Conservation (phyloP, 2,888 invertebrate species). For the Nemotelus pantherinus region DNA sequence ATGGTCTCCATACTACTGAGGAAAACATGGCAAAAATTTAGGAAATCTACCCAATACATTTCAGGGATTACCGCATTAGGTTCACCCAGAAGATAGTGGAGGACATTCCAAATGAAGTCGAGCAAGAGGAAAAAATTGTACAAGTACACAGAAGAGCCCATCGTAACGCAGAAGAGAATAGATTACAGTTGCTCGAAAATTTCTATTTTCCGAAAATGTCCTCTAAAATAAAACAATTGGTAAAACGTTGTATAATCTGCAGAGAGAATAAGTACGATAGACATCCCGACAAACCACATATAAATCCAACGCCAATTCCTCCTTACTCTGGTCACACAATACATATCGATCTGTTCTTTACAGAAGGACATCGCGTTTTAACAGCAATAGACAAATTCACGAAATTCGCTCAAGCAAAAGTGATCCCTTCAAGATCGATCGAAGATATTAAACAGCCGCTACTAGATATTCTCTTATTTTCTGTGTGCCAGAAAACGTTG, state of each 20-base stretch:
- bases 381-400: constrained; percentile 50
- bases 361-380: constrained; percentile 43
- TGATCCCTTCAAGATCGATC: constrained; percentile 22
- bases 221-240: constrained; percentile 34
- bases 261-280: constrained; percentile 46
- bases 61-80: constrained; percentile 43
- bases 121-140: constrained; percentile 46
- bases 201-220: constrained; percentile 47
- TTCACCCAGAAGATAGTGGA: constrained; percentile 44
- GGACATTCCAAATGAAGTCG: constrained; percentile 35
- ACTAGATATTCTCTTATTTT: constrained; percentile 36
- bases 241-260: constrained; percentile 35
- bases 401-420: constrained; percentile 38
- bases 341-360: constrained; percentile 40
- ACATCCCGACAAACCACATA: constrained; percentile 25
- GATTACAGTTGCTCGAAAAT: neutral
- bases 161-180: constrained; percentile 46
- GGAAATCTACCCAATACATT: constrained; percentile 46
- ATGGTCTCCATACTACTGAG: constrained; percentile 41
- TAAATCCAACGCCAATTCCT: constrained; percentile 38
- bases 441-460: constrained; percentile 41
- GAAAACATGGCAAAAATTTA: constrained; percentile 42
- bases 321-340: constrained; percentile 31
- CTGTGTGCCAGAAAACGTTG: constrained; percentile 36
- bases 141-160: constrained; percentile 47